phyloP scores from a whole-genome alignment of 2,888 invertebrate genomes.

The Synergus laeviventris region DNA sequence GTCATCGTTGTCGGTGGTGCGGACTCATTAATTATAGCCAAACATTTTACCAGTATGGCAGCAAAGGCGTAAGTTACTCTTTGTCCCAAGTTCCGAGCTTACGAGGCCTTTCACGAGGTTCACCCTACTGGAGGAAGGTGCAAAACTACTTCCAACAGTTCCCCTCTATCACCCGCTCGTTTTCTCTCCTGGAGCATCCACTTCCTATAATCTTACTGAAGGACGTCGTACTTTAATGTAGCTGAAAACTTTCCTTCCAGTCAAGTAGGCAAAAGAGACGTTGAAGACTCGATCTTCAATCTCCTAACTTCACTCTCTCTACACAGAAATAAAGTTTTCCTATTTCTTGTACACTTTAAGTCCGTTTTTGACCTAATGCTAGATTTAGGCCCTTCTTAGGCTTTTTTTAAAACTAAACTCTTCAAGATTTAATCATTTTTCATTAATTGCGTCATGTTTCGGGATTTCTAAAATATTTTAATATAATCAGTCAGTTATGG shows the following conservation, averaged over 20 bases:
- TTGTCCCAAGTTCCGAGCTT: conserved; percentile 65
- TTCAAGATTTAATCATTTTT: background rate
- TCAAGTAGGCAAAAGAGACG: conserved; percentile 31
- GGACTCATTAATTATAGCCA: conserved; percentile 63
- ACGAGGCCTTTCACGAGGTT: conserved; percentile 59
- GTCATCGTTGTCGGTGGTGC: conserved; percentile 30
- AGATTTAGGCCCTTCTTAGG: no score
- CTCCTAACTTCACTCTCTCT: background rate
- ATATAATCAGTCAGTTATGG: no score
- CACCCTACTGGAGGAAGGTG: conserved; percentile 54
- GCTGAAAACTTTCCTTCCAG: conserved; percentile 30
- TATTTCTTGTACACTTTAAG: no score
- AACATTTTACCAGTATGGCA: conserved; percentile 58
- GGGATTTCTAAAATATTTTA: no score
- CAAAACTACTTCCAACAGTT: conserved; percentile 56
- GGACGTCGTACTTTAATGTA: conserved; percentile 34
- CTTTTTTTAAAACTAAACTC: no score
- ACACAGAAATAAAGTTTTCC: background rate
- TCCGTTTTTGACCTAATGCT: no score
- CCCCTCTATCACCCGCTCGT: conserved; percentile 55
- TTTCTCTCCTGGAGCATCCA: conserved; percentile 48
- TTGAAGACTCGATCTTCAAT: conserved; percentile 8
- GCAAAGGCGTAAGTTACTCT: conserved; percentile 61
- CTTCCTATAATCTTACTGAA: conserved; percentile 31
- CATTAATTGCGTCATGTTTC: background rate